Percentiles rank a stretch among this genome's conserved stretches.
Conservation (phyloP, 2,113 vertebrate species). For the Myotis yumanensis region DNA sequence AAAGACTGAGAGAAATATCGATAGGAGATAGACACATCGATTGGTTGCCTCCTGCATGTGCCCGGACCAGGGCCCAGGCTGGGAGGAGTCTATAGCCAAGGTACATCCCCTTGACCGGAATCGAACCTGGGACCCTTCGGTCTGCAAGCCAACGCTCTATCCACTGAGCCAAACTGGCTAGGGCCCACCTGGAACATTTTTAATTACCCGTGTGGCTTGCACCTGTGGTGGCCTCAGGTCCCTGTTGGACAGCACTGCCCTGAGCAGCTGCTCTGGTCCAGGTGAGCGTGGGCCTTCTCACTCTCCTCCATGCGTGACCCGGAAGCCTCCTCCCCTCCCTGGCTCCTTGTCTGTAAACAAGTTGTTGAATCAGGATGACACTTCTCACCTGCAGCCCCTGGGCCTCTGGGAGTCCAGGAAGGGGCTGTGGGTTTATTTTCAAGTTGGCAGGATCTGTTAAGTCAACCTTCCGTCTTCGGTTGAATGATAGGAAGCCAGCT, state of each 20-base stretch:
- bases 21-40: too few relatives aligned
- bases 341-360: not conserved
- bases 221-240: not conserved
- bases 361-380: not conserved
- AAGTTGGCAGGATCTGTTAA: not conserved
- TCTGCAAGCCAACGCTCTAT: too few relatives aligned
- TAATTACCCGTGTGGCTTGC: rapidly evolving
- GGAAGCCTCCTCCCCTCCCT: not conserved
- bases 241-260: not conserved
- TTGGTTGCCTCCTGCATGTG: too few relatives aligned
- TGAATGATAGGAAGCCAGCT: not conserved
- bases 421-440: not conserved
- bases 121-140: too few relatives aligned
- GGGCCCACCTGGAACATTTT: not conserved
- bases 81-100: too few relatives aligned
- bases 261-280: not conserved
- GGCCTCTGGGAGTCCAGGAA: not conserved
- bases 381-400: not conserved
- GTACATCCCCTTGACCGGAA: too few relatives aligned
- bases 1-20: not conserved
- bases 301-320: too few relatives aligned
- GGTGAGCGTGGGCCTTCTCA: not conserved
- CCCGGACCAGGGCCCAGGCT: too few relatives aligned
- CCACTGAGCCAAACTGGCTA: too few relatives aligned
- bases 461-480: not conserved